These are phyloP conservation scores for Mantis religiosa DNA, from an alignment of 2,888 invertebrate genomes.

Conservation along the genomic window DNA sequence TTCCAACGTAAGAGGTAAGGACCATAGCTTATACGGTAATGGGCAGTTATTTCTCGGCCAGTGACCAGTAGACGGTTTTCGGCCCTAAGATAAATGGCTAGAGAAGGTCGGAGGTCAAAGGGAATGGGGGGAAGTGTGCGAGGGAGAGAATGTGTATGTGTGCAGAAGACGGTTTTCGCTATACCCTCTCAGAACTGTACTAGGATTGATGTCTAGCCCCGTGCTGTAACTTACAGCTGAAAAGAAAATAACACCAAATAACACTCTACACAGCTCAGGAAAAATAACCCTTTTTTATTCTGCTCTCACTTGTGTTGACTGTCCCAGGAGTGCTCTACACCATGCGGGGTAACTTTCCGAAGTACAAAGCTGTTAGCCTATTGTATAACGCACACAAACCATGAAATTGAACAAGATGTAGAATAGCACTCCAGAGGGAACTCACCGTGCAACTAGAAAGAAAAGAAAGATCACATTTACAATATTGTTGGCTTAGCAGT, in stretches of 20 bases:
- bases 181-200: constrained; percentile 8
- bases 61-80: constrained; percentile 30
- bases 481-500: not conserved
- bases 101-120: constrained; percentile 29
- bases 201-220: constrained; percentile 30
- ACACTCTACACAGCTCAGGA: constrained; percentile 19
- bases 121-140: constrained; percentile 9
- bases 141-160: not conserved
- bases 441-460: not conserved
- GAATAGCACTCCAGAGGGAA: not conserved
- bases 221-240: constrained; percentile 30
- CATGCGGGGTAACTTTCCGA: not conserved
- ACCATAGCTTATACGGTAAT: constrained; percentile 28
- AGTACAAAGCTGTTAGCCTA: not conserved
- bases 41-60: constrained; percentile 29
- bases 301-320: not conserved
- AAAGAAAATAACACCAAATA: constrained; percentile 33
- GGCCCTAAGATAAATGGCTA: constrained; percentile 29
- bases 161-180: constrained; percentile 13
- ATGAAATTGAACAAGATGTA: not conserved
- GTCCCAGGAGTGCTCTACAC: constrained; percentile 4
- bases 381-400: constrained; percentile 3
- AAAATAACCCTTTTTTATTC: not conserved
- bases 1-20: not conserved
- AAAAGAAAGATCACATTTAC: not conserved